Conservation (phyloP, 2,797 vertebrate species). For the Pyrocephalus nanus region DNA sequence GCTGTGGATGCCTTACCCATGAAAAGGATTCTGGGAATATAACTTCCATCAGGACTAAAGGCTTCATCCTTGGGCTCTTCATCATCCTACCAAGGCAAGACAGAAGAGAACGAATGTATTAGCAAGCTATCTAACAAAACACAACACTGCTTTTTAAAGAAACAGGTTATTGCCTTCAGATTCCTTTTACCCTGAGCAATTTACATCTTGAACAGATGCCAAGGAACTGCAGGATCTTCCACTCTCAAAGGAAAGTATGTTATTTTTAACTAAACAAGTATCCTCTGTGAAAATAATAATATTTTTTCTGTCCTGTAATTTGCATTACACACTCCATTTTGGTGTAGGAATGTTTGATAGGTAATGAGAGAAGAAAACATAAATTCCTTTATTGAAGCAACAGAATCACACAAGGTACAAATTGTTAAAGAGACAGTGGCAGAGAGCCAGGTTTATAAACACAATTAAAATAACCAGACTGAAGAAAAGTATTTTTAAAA, state of each 20-base stretch:
- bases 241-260: background rate
- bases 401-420: background rate
- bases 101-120: background rate
- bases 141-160: background rate
- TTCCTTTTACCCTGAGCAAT: background rate
- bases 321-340: background rate
- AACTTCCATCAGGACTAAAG: slow-evolving; percentile 94
- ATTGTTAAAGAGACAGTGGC: background rate
- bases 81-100: slow-evolving; percentile 85
- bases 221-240: background rate
- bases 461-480: background rate
- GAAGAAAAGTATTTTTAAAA: background rate
- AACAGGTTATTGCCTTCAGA: background rate
- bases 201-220: background rate
- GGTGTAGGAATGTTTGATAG: background rate
- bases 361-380: background rate
- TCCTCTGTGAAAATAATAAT: background rate
- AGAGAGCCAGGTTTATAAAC: background rate
- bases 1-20: slow-evolving; percentile 80
- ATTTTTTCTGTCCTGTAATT: background rate
- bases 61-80: slow-evolving; percentile 94
- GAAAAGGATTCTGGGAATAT: slow-evolving; percentile 98
- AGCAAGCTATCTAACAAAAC: background rate
- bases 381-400: background rate
- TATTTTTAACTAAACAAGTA: background rate